Percentiles rank a stretch among this genome's conserved stretches.
Evolutionary conservation across 2,797 vertebrate species (phyloP).

Genomic region (Trematomus bernacchii): DNA sequence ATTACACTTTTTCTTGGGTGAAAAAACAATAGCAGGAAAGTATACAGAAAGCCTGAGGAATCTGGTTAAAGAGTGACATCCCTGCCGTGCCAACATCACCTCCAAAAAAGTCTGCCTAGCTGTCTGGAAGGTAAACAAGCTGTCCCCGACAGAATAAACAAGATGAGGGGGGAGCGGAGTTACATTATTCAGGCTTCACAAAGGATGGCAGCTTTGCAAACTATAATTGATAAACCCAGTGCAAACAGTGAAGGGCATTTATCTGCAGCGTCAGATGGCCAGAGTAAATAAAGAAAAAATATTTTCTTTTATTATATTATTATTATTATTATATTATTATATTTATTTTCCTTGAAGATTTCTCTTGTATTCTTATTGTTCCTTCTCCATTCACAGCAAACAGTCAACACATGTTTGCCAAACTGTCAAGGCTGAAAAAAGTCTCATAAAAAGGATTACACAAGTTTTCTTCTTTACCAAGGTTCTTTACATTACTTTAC

Average conservation of each 20-base stretch:
- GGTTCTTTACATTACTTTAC: background rate
- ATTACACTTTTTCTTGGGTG: conserved; percentile 37
- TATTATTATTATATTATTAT: too few relatives aligned
- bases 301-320: too few relatives aligned
- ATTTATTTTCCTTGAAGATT: conserved; percentile 3
- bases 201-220: conserved; percentile 61
- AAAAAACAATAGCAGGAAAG: conserved; percentile 37
- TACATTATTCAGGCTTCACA: conserved; percentile 53
- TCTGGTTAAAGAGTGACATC: conserved; percentile 43
- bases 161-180: conserved; percentile 37
- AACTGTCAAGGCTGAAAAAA: conserved; percentile 38
- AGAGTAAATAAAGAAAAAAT: conserved; percentile 31
- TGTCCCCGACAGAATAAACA: conserved; percentile 46
- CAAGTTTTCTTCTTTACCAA: conserved; percentile 10
- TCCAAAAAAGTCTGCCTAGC: conserved; percentile 38
- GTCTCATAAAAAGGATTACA: conserved; percentile 5
- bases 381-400: conserved; percentile 7
- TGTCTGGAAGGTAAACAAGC: conserved; percentile 64
- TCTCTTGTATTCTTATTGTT: conserved; percentile 8
- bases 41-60: conserved; percentile 40
- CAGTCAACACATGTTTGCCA: conserved; percentile 36
- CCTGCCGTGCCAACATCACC: conserved; percentile 60
- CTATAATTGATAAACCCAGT: conserved; percentile 59
- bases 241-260: conserved; percentile 53
- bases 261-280: conserved; percentile 24